phyloP scores from a whole-genome alignment of 2,888 invertebrate genomes.

The Epiblema foenella region DNA sequence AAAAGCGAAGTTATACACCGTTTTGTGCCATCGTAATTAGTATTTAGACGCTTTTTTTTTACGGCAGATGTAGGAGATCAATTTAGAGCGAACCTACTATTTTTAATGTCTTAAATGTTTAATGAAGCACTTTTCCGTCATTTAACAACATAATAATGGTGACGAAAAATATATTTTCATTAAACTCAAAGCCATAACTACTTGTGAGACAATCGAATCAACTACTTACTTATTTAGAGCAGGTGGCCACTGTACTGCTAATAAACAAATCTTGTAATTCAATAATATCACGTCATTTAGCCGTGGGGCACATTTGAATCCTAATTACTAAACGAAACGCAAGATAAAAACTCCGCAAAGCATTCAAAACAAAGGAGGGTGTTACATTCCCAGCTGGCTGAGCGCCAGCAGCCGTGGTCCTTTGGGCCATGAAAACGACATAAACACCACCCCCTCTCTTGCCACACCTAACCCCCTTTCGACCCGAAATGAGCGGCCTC shows the following conservation, averaged over 20 bases:
- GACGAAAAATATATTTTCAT: background rate
- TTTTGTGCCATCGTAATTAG: too few species aligned
- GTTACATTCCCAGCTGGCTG: slow-evolving; percentile 70
- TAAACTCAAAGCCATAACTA: background rate
- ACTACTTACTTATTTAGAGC: too few species aligned
- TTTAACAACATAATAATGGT: background rate
- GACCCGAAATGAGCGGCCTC: slow-evolving; percentile 81
- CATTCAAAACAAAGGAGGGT: slow-evolving; percentile 70
- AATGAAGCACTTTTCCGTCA: background rate
- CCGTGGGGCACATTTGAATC: slow-evolving; percentile 16
- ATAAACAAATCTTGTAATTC: background rate
- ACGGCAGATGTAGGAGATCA: too few species aligned
- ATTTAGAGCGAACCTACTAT: too few species aligned
- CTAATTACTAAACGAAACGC: slow-evolving; percentile 43
- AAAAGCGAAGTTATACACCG: too few species aligned
- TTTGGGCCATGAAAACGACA: slow-evolving; percentile 74
- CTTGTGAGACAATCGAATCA: background rate
- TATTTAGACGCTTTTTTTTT: too few species aligned
- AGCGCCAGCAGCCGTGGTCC: slow-evolving; percentile 70
- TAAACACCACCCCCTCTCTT: slow-evolving; percentile 66
- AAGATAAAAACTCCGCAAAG: slow-evolving; percentile 49
- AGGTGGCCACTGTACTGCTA: background rate
- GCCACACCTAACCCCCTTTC: slow-evolving; percentile 52
- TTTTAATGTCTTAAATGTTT: too few species aligned
- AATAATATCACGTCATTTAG: background rate